These are phyloP conservation scores for Kudoa iwatai DNA, from an alignment of 30 jellyfish, hydroid and myxozoan species.

Conservation along the genomic window DNA sequence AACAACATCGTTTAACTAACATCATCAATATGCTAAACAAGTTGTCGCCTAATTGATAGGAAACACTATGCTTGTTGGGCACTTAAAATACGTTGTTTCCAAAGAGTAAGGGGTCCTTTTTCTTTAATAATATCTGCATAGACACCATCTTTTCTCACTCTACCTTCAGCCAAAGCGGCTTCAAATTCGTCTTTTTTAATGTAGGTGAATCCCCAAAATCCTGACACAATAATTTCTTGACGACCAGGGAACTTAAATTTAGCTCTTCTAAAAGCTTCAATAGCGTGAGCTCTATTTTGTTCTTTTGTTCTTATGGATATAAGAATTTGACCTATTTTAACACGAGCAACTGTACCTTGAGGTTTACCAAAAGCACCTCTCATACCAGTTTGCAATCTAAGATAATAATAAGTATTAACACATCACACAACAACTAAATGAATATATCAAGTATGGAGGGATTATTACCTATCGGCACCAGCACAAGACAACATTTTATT, in stretches of 20 bases:
- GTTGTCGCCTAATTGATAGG: too few relatives aligned
- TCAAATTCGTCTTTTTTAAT: background rate
- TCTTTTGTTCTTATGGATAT: constrained; percentile 77
- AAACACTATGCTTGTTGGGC: too few relatives aligned
- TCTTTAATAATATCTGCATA: background rate
- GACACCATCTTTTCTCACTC: background rate
- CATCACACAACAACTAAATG: too few relatives aligned
- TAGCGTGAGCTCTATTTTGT: constrained; percentile 30
- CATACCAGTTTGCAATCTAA: constrained; percentile 99
- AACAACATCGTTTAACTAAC: too few relatives aligned
- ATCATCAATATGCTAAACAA: too few relatives aligned
- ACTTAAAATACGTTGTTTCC: background rate
- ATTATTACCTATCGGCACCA: constrained; percentile 98
- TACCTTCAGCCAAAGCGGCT: background rate
- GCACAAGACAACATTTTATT: constrained; percentile 99
- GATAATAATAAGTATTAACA: too few relatives aligned
- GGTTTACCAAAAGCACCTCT: constrained; percentile 99
- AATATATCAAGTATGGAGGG: too few relatives aligned
- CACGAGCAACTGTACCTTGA: constrained; percentile 95
- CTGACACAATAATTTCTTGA: constrained; percentile 51
- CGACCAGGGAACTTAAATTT: constrained; percentile 96
- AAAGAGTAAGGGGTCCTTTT: background rate
- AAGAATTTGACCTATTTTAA: constrained; percentile 58
- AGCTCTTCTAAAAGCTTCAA: constrained; percentile 95
- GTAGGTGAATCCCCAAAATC: constrained; percentile 82